Evolutionary conservation across 2,888 invertebrate genomes (phyloP), one percentile per base, ranked within the genome.

Genomic region (Drosophila niveifrons): DNA sequence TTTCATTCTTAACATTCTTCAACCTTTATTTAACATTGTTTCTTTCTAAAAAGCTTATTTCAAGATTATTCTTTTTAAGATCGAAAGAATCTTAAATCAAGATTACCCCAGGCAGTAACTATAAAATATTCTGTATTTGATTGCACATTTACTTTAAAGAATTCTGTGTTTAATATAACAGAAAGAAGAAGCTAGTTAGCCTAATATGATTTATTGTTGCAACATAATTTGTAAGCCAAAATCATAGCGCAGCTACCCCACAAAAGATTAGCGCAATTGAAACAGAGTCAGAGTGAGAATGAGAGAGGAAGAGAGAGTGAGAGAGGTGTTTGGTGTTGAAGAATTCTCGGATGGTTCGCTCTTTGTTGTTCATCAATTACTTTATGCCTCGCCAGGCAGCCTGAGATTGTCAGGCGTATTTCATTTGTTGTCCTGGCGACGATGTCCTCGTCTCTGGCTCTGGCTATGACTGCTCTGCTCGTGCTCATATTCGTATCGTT

Each of bases 381-480:
- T 56, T 67, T 55, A 56, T 63, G 75, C 48, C 69, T 65, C 34
- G 66, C 57, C 63, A 66, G 61, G 68, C 77, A 44, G 66, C 52
- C 62, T 50, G 61, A 73, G 66, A 77, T 69, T 76, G 76, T 72
- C 72, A 64, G 66, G 55, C 65, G 58, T 41, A 56, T 77, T 76
- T 67, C 61, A 73, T 77, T 77, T 67, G 74, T 77, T 73, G 78
- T 68, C 75, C 70, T 73, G 77, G 48, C 76, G 51, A 67, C 66
- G 65, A 44, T 62, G 47, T 39, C 47, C 75, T 18, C 28, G 34
- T 10, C 18, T 47, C 29, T 23, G 23, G 23, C 4, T 23, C 3
- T 23, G 1, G 53, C 18, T 59, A 64, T 36, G 31, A 31, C 31
- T 31, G 31, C 31, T 23, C 31, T 23, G 23, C 23, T 23, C 18